Base-by-base conservation (phyloP, 2,113 vertebrate species). In the Pterocles orientalis region DNA sequence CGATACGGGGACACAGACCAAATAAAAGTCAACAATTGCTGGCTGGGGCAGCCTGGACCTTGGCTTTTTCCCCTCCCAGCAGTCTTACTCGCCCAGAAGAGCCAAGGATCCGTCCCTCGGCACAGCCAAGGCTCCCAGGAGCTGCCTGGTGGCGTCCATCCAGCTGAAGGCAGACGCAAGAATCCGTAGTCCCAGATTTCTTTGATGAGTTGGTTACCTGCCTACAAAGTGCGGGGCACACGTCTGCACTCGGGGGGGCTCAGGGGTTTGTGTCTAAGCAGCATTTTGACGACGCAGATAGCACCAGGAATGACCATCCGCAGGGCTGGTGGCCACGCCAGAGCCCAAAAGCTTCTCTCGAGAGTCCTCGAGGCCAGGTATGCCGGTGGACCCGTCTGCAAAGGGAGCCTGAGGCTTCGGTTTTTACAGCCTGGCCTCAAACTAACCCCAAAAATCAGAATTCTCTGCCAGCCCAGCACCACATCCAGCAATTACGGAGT, bases 221-320 rank as follows among this genome's bases (percentile, higher is more conserved):
- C 50, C 50, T 51, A 51, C 23, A 51, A 51, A 51, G 50, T 5
- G 13, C 25, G 24, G 50, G 50, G 23, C 50, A 26, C 50, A 26
- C 13, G 26, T 56, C 3, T 16, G 45, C 53, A 6, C 36, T 51
- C 1, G 2, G 12, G 9, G 31, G 47, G 16, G 54, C 25, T 61
- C 48, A 39, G 1, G 0, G 61, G 14, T 56, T 36, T 0, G 6
- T 3, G 33, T 51, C 5, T 21, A 26, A 58, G 45, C 1, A 3
- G 73, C 6, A 6, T 25, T 39, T 18, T 15, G 39, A 43, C 1
- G 10, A 25, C 2, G 21, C 15, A n/a, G 72, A 33, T 2, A 39
- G 62, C 70, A 34, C 15, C 24, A 14, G 29, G 76, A 80, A 16
- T 1, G 18, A n/a, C 29, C 41, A 41, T 41, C 41, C 41, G 41